Base-by-base conservation (phyloP, 2,113 vertebrate genomes). In the Sitta europaea region DNA sequence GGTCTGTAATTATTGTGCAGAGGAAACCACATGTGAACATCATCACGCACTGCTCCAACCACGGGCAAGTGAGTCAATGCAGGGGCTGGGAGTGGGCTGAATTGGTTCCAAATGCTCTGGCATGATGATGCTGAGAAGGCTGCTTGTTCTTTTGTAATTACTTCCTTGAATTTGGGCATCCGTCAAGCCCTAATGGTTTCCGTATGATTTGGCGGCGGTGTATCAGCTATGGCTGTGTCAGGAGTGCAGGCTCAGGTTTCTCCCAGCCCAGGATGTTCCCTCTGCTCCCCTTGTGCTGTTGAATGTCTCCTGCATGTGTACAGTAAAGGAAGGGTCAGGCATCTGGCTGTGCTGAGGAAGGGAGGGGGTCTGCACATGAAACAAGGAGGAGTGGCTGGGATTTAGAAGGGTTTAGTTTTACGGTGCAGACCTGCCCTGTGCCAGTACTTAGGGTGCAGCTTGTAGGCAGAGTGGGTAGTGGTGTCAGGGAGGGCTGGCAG, bases 101-200 rank as follows among this genome's bases (percentile, higher is more conserved):
- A 97, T 97, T 96, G 90, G 40, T 97, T 97, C 96, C 96, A 97
- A 96, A 97, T 96, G 96, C 90, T 96, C 87, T 93, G 94, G 95
- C 92, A 95, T 0, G 1, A 28, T 50, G 75, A 70, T 90, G 90
- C 72, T 88, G 85, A 95, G 96, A 80, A 74, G 78, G 88, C 82
- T 93, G 72, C 93, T 96, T 96, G 94, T 96, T 96, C 90, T 84
- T 74, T 90, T 71, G 76, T 97, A 96, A 97, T 96, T 96, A 84
- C 93, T 97, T 97, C 96, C 96, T 95, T 96, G 89, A 95, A 95
- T 95, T 86, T 96, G 92, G 96, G 93, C 92, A 90, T 94, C 93
- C 4, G 1, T 97, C 92, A 88, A 77, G 59, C 33, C 90, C 50
- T 95, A 76, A 97, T 96, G 76, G 57, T 77, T 97, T 96, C 95